Evolutionary conservation across 2,113 vertebrate genomes (phyloP), one percentile per base, ranked within the genome.

Genomic region (Psittacula cyanocephala): DNA sequence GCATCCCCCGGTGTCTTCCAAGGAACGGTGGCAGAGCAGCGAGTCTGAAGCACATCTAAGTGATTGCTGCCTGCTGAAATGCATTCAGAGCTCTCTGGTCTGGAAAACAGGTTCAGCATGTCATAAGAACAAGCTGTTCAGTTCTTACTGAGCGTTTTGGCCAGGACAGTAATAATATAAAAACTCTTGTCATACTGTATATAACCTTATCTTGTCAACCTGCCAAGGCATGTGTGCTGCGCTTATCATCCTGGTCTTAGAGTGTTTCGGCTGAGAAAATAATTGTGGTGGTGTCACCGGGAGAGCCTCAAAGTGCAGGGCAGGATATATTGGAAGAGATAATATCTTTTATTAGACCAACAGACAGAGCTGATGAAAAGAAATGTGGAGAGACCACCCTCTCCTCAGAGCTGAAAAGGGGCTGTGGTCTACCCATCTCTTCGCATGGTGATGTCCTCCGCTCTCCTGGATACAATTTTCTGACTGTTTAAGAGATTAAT

Each of bases 41-140:
- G 55, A 95, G 69, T 68, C 52, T 5, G 1, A 71, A 81, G 52
- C 12, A 8, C 57, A 46, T 60, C 33, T 71, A 80, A 83, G 57
- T 71, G 86, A 74, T 70, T 94, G 29, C 50, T 88, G 90, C 35
- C 64, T 86, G 69, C 29, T 86, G 72, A 94, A 93, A 88, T 94
- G 12, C 88, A 64, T 86, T 93, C 50, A 57, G 76, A 70, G 39
- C 37, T 60, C 52, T 88, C 43, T 33, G 35, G 64, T 64, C 68
- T 86, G 80, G 60, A 88, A 67, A 90, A 86, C 39, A 75, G 35
- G 72, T 90, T 93, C 53, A 33, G 62, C 67, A 55, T 84, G 53
- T 59, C 62, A 69, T 1, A 1, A 88, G 82, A 95, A 95, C 35
- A 91, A 91, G 57, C 60, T 81, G 69, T 93, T 95, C 76, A 60